These are phyloP conservation scores for Ruditapes philippinarum DNA, from an alignment of 1,140 invertebrate species.

Conservation along the genomic window DNA sequence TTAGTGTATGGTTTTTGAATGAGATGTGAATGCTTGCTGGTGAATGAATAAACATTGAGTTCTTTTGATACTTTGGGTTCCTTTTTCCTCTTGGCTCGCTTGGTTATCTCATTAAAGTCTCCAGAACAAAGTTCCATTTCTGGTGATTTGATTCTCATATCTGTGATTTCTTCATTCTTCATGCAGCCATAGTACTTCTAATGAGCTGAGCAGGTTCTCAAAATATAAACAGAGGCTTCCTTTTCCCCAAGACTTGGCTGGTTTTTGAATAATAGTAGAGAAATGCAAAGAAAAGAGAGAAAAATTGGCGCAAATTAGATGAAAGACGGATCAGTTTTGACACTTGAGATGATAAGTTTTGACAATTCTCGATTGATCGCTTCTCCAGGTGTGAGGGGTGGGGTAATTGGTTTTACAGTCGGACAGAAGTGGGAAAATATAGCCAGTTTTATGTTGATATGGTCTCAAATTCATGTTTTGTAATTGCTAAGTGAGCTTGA, in stretches of 20 bases:
- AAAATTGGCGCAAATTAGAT: constrained; percentile 62
- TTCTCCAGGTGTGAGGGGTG: constrained; percentile 53
- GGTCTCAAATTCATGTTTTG: neutral
- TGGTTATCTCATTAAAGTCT: constrained; percentile 48
- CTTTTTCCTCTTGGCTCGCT: constrained; percentile 29
- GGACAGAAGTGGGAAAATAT: constrained; percentile 19
- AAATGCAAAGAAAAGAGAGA: constrained; percentile 27
- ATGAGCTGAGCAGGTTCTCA: constrained; percentile 41
- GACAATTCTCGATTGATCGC: constrained; percentile 52
- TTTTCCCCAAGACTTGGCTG: constrained; percentile 31
- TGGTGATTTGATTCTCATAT: constrained; percentile 55
- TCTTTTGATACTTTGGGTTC: constrained; percentile 15
- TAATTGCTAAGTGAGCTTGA: neutral
- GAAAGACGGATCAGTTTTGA: constrained; percentile 61
- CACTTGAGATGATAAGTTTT: constrained; percentile 66
- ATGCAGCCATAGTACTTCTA: neutral
- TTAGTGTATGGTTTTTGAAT: neutral
- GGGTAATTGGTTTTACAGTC: constrained; percentile 49
- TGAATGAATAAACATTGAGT: neutral
- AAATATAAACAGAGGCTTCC: constrained; percentile 55
- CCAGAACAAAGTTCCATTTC: constrained; percentile 45
- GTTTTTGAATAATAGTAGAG: constrained; percentile 12
- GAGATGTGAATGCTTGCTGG: constrained; percentile 9
- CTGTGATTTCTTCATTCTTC: constrained; percentile 66
- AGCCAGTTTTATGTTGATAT: neutral